A percentile compares a stretch with the other conserved stretches of the same genome.
Evolutionary conservation across 1,140 invertebrate genomes (phyloP).

Genomic region (Tetragonula clypearis): DNA sequence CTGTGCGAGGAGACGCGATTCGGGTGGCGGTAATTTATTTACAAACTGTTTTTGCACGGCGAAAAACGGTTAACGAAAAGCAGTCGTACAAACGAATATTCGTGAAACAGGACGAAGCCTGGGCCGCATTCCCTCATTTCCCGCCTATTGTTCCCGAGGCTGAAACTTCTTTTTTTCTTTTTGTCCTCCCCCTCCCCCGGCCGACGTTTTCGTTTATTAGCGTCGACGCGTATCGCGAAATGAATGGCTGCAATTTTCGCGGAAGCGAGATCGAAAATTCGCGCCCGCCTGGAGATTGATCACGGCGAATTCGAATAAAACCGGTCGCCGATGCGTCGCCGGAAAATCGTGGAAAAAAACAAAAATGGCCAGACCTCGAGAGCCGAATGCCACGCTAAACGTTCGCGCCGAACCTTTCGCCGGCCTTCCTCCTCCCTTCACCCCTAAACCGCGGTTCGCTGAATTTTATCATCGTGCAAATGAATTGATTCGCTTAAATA

Average conservation of each 20-base stretch:
- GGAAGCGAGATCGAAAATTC: constrained; percentile 43
- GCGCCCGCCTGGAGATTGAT: constrained; percentile 40
- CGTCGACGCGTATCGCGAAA: constrained; percentile 40
- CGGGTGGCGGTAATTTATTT: constrained; percentile 11
- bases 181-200: background rate
- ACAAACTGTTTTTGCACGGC: background rate
- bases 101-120: background rate
- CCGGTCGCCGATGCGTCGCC: constrained; percentile 8
- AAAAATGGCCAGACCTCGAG: background rate
- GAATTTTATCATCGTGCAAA: background rate
- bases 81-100: constrained; percentile 21
- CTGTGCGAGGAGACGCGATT: background rate
- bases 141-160: constrained; percentile 29
- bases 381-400: constrained; percentile 3
- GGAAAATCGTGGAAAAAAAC: constrained; percentile 24
- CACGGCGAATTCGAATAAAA: constrained; percentile 25
- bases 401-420: too few relatives aligned
- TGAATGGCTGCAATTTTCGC: constrained; percentile 49
- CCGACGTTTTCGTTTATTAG: constrained; percentile 50
- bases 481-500: constrained; percentile 23
- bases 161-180: too few relatives aligned
- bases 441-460: too few relatives aligned
- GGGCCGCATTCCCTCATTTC: constrained; percentile 20
- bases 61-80: constrained; percentile 2
- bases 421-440: too few relatives aligned